phyloP scores from a whole-genome alignment of 2,888 invertebrate species.

The Leptinotarsa tumamoca region DNA sequence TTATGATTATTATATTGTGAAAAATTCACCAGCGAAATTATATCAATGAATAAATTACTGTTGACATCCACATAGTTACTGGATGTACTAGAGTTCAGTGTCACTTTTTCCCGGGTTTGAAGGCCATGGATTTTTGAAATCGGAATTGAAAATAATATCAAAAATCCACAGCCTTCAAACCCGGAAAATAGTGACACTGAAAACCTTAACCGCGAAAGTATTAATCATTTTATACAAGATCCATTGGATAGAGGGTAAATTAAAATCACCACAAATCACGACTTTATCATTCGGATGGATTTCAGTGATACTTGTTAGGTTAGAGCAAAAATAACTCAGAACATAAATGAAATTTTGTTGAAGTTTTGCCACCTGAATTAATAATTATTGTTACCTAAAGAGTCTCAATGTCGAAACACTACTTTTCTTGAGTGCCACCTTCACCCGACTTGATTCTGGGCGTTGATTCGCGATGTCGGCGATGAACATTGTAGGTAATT shows the following conservation, averaged over 20 bases:
- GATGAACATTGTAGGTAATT: background rate
- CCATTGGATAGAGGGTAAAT: background rate
- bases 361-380: conserved; percentile 6
- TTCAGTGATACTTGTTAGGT: background rate
- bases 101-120: too few relatives aligned
- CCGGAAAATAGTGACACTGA: too few relatives aligned
- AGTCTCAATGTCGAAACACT: background rate
- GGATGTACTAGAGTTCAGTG: too few relatives aligned
- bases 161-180: too few relatives aligned
- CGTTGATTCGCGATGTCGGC: conserved; percentile 7
- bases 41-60: background rate
- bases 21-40: background rate
- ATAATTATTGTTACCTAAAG: conserved; percentile 5
- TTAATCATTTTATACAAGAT: background rate
- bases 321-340: conserved; percentile 18
- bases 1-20: background rate
- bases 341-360: background rate
- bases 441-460: background rate
- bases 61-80: background rate
- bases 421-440: conserved; percentile 8
- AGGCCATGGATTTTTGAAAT: too few relatives aligned
- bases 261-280: conserved; percentile 18
- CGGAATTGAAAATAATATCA: too few relatives aligned
- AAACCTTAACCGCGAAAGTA: too few relatives aligned
- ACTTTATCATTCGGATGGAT: background rate